Evolutionary conservation across 1,140 invertebrate genomes (phyloP).

Genomic region (Apis laboriosa): DNA sequence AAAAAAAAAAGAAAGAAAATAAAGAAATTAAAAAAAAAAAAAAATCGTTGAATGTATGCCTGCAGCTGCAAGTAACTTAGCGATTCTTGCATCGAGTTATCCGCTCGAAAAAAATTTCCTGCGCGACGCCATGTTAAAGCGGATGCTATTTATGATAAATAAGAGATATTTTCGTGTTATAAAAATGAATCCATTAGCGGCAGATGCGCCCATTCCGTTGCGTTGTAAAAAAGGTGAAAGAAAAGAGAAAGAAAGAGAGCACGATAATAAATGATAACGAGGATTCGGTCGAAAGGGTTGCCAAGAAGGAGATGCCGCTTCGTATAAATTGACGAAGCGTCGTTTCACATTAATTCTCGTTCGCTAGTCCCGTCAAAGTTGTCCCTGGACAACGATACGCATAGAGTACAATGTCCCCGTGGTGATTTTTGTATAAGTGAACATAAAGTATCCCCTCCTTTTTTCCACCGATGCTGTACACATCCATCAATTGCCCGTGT

Average conservation of each 20-base stretch:
- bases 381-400: conserved; percentile 28
- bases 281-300: not conserved
- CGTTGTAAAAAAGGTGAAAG: not conserved
- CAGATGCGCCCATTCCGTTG: not conserved
- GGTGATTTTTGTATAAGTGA: conserved; percentile 48
- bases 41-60: conserved; percentile 24
- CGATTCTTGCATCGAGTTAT: conserved; percentile 1
- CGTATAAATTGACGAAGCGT: conserved; percentile 6
- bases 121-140: not conserved
- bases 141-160: conserved; percentile 33
- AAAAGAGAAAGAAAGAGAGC: not conserved
- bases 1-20: not conserved
- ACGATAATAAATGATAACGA: not conserved
- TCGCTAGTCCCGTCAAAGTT: conserved; percentile 43
- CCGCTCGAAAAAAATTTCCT: conserved; percentile 39
- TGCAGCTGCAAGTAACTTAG: conserved; percentile 37
- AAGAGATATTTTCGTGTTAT: conserved; percentile 60
- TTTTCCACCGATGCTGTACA: conserved; percentile 40
- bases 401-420: conserved; percentile 42
- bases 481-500: not conserved
- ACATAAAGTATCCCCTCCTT: not conserved
- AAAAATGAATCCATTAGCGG: conserved; percentile 29
- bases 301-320: not conserved
- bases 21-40: not conserved
- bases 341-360: conserved; percentile 31